Percentiles rank a stretch among this genome's conserved stretches.
Evolutionary conservation across 1,140 invertebrate genomes (phyloP).

Genomic region (Myzus persicae): DNA sequence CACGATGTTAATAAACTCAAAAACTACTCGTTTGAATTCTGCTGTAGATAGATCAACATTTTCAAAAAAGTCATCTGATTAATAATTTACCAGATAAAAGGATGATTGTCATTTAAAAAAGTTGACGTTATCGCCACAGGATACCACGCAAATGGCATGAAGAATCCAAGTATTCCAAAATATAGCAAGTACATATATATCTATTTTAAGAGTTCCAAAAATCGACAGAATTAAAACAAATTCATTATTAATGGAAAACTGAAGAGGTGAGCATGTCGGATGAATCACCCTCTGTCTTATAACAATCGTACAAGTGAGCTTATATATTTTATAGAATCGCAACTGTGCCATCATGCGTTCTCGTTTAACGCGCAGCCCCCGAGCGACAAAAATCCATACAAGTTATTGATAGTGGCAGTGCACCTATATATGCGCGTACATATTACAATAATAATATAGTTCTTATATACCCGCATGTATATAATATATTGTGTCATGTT

Average conservation of each 20-base stretch:
- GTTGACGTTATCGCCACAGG: too few species aligned
- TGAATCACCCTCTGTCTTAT: neutral
- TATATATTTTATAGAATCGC: too few species aligned
- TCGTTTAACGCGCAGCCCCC: neutral
- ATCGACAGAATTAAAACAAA: neutral
- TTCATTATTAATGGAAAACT: neutral
- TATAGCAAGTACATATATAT: too few species aligned
- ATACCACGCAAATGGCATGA: too few species aligned
- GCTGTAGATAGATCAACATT: too few species aligned
- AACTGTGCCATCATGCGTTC: neutral
- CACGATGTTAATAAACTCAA: too few species aligned
- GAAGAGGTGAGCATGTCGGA: neutral
- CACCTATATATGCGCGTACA: neutral
- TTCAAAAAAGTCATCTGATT: too few species aligned
- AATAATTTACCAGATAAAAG: too few species aligned
- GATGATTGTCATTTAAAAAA: too few species aligned
- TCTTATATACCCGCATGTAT: too few species aligned
- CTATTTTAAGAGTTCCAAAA: neutral
- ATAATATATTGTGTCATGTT: neutral
- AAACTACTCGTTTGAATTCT: too few species aligned
- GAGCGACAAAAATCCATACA: neutral
- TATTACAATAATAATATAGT: neutral
- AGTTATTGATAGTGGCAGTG: neutral
- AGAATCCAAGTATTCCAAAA: too few species aligned
- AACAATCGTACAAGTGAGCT: neutral